Base-by-base conservation (phyloP, 2,113 vertebrate species). In the Brachypteracias leptosomus region DNA sequence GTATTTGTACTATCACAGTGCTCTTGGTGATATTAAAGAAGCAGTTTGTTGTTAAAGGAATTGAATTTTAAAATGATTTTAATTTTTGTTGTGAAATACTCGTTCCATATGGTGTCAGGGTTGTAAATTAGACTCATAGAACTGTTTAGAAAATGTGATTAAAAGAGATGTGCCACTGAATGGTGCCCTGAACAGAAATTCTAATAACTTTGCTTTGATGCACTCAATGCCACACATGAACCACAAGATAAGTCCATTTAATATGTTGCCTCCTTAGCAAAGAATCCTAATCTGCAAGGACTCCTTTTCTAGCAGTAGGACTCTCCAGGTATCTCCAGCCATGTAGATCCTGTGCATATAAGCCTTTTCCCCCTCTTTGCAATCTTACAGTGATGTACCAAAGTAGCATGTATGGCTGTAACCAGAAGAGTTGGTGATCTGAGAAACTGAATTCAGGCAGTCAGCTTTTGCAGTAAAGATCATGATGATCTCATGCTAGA, bases 281-380 rank as follows among this genome's bases (percentile, higher is more conserved):
- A 85, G 66, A 65, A 42, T 62, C 49, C 9, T 22, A 15, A 49
- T 52, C 58, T 76, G 20, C 31, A 42, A 70, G 17, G 7, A 10
- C 11, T 68, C 67, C 22, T 67, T 65, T 85, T 42, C 33, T 58
- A 82, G 54, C 54, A 46, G 47, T 49, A 79, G 26, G 16, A 16
- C 26, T 84, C n/a, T 89, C n/a, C 58, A 66, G 25, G 5, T 51
- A 15, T 40, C 38, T 75, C 55, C 76, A 83, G 0, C 19, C 7
- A 4, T 46, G 31, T 63, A 10, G 28, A 67, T 67, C 52, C 76
- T 83, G 24, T 49, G 28, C 25, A 10, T 0, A 0, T n/a, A n/a
- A n/a, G n/a, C n/a, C n/a, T n/a, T n/a, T n/a, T n/a, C 22, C 22
- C 71, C n/a, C n/a, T 74, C 51, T 78, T 57, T 74, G 52, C 36